Percentiles rank a stretch among this genome's conserved stretches.
These are phyloP conservation scores for Harpagifer antarcticus DNA, from an alignment of 2,797 vertebrate species.

Conservation along the genomic window DNA sequence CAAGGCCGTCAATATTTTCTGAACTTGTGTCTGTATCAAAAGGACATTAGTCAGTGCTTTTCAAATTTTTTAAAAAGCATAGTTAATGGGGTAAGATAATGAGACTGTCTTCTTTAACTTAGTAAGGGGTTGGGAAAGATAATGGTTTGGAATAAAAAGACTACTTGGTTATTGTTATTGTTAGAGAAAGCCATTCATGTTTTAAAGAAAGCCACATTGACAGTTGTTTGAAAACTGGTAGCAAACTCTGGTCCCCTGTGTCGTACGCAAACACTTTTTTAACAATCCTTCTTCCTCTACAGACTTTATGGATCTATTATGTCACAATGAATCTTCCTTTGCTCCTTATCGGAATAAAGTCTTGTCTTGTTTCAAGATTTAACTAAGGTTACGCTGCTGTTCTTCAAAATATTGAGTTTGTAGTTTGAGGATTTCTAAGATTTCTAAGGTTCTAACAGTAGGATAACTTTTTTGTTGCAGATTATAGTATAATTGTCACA, in stretches of 20 bases:
- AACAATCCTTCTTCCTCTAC: not conserved
- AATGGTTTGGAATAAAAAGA: not conserved
- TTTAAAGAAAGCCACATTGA: not conserved
- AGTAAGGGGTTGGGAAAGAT: not conserved
- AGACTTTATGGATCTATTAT: constrained; percentile 4
- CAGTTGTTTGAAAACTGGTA: not conserved
- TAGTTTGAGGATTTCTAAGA: too few relatives aligned
- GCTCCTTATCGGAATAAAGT: not conserved
- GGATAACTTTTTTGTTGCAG: too few relatives aligned
- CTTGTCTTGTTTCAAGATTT: not conserved
- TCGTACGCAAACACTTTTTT: not conserved
- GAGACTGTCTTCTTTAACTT: not conserved
- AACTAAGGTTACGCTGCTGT: not conserved
- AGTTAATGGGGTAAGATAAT: not conserved
- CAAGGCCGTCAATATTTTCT: not conserved
- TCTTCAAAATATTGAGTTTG: too few relatives aligned
- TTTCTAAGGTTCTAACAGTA: not conserved
- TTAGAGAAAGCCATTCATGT: not conserved
- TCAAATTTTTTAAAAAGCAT: not conserved
- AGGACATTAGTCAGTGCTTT: not conserved
- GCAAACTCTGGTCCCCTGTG: not conserved
- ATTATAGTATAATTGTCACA: too few relatives aligned
- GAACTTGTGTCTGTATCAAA: not conserved
- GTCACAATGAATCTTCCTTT: constrained; percentile 3
- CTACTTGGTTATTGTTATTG: not conserved